These are phyloP conservation scores for Leistus spinibarbis DNA, from an alignment of 2,888 invertebrate genomes.

Conservation along the genomic window DNA sequence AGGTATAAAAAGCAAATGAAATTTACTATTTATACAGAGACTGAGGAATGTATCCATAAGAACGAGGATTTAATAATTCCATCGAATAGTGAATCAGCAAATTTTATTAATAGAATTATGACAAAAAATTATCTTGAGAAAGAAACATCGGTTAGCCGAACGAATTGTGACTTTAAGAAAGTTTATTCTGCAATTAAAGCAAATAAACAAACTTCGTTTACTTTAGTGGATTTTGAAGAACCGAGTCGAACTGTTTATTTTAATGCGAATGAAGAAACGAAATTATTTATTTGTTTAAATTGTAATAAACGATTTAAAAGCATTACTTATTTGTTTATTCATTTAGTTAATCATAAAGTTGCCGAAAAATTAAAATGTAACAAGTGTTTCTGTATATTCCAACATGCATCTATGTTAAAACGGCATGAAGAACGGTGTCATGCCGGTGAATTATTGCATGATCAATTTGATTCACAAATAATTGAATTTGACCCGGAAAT, in stretches of 20 bases:
- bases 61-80: not conserved
- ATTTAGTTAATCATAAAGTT: not conserved
- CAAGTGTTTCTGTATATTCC: not conserved
- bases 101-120: not conserved
- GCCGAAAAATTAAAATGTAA: not conserved
- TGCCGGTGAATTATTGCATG: not conserved
- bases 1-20: not conserved
- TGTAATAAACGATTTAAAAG: not conserved
- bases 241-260: not conserved
- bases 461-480: not conserved
- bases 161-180: not conserved
- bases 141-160: not conserved
- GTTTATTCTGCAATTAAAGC: not conserved
- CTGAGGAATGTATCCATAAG: not conserved
- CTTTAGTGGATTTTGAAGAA: not conserved
- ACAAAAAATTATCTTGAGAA: not conserved
- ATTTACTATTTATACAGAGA: not conserved
- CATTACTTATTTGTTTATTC: not conserved
- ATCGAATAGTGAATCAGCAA: not conserved
- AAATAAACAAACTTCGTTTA: not conserved
- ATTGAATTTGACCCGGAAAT: not conserved
- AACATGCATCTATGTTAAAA: not conserved
- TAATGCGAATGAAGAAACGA: not conserved
- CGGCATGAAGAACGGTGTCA: not conserved
- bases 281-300: not conserved